phyloP scores from a whole-genome alignment of 2,113 vertebrate genomes.

The Alexandromys fortis region DNA sequence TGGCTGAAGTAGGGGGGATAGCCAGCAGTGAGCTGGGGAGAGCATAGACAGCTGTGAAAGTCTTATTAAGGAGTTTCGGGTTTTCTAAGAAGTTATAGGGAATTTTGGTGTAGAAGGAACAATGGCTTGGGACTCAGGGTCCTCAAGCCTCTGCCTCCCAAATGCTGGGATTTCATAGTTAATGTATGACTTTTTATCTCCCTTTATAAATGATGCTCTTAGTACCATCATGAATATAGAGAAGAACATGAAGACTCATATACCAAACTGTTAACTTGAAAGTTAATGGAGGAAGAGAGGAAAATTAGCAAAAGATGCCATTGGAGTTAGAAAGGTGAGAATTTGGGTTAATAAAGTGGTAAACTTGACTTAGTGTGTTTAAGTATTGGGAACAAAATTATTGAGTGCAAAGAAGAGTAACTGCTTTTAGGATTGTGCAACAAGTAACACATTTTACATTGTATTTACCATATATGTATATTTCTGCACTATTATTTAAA shows the following conservation, averaged over 20 bases:
- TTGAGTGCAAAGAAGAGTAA: neutral
- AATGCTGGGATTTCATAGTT: neutral
- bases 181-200: neutral
- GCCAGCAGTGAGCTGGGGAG: neutral
- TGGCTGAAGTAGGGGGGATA: neutral
- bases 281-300: neutral
- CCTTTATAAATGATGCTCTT: neutral
- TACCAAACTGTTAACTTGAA: neutral
- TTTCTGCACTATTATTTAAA: conserved; percentile 15
- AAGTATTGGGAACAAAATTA: neutral
- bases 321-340: neutral
- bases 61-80: neutral
- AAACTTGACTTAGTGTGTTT: neutral
- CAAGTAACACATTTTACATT: neutral
- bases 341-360: neutral
- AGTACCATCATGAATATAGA: neutral
- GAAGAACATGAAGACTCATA: no score
- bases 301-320: neutral
- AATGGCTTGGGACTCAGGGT: neutral
- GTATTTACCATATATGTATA: neutral
- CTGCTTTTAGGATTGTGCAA: neutral
- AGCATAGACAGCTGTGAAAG: neutral
- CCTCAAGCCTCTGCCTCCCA: neutral
- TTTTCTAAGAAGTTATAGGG: neutral
- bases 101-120: neutral